Percentiles rank a stretch among this genome's conserved stretches.
phyloP scores from a whole-genome alignment of 2,888 invertebrate genomes.

The Ectemnius continuus region DNA sequence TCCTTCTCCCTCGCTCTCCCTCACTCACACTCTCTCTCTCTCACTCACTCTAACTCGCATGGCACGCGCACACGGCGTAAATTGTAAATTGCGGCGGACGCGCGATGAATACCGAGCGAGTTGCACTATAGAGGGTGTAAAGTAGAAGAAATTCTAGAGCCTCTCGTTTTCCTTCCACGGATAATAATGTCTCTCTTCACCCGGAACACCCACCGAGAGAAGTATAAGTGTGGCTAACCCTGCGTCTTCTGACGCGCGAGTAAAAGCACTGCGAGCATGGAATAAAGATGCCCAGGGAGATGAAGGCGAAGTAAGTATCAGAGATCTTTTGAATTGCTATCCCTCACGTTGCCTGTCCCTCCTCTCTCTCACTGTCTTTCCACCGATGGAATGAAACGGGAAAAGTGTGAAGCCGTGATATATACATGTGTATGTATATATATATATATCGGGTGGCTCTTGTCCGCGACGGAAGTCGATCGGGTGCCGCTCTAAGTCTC shows the following conservation, averaged over 20 bases:
- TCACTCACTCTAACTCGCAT: not conserved
- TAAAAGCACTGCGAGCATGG: constrained; percentile 11
- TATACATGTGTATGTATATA: too few species aligned
- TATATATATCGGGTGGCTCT: constrained; percentile 33
- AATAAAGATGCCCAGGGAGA: constrained; percentile 17
- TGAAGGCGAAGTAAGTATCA: too few species aligned
- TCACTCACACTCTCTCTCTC: too few species aligned
- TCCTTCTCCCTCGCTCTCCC: too few species aligned
- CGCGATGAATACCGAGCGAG: not conserved
- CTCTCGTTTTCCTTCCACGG: not conserved
- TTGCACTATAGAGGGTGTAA: not conserved
- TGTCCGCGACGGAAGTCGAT: constrained; percentile 47
- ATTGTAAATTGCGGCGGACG: constrained; percentile 13
- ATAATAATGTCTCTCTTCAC: not conserved
- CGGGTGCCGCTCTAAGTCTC: constrained; percentile 50
- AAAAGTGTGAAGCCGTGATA: constrained; percentile 15
- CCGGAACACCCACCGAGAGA: too few species aligned
- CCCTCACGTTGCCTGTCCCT: constrained; percentile 22
- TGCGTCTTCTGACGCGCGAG: too few species aligned
- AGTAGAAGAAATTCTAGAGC: constrained; percentile 3
- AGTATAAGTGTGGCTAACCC: too few species aligned
- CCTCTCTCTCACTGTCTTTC: not conserved
- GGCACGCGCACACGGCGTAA: not conserved
- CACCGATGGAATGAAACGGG: not conserved
- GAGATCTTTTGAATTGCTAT: not conserved